phyloP scores from a whole-genome alignment of 1,140 invertebrate genomes.

The Andrena cerasifolii region DNA sequence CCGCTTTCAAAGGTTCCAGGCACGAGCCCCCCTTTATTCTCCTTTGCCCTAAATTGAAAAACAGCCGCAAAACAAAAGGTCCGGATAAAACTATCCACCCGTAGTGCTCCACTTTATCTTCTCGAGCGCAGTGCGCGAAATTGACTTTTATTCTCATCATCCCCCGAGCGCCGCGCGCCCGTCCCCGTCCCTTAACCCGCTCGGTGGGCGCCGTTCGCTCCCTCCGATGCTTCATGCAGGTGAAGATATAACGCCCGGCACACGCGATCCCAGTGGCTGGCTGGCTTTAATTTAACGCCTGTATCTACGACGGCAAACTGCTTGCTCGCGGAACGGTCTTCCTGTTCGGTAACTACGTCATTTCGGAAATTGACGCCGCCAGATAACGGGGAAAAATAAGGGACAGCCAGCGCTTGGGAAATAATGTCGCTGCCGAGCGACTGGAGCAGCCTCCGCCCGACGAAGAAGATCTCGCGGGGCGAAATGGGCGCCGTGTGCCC shows the following conservation, averaged over 20 bases:
- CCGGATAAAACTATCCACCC: background rate
- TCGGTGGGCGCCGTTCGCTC: background rate
- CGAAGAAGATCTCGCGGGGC: background rate
- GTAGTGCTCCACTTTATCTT: background rate
- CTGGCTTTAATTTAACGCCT: constrained; percentile 36
- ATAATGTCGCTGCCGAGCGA: constrained; percentile 13
- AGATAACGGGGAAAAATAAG: constrained; percentile 32
- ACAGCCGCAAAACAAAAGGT: background rate
- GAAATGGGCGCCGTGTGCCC: background rate
- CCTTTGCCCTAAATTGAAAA: too few relatives aligned
- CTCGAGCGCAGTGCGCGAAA: too few relatives aligned
- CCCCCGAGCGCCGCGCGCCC: background rate
- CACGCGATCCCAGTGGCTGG: background rate
- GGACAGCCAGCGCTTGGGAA: background rate
- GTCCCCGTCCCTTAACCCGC: background rate
- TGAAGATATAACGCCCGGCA: background rate
- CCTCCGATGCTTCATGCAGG: background rate
- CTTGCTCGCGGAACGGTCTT: background rate
- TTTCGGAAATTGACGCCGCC: constrained; percentile 36
- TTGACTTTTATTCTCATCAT: background rate
- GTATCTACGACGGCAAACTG: background rate
- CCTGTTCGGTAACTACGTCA: constrained; percentile 40
- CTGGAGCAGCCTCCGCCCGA: background rate
- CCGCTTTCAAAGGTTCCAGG: too few relatives aligned
- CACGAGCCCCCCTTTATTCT: too few relatives aligned